Evolutionary conservation across 2,797 vertebrate genomes (phyloP).

Genomic region (Halcyon chelicuti): DNA sequence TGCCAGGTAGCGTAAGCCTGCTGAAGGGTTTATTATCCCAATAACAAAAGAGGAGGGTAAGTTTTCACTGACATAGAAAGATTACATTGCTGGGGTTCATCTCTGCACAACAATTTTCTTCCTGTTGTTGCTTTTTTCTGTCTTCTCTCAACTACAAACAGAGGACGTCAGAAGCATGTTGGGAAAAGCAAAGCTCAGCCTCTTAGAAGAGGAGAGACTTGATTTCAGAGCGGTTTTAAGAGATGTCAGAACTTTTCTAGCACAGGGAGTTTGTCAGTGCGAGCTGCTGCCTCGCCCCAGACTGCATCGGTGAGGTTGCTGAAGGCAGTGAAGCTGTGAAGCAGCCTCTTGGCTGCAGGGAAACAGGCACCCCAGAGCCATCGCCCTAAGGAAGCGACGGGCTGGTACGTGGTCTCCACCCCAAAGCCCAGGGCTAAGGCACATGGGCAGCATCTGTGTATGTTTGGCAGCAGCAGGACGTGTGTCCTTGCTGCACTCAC

Average conservation of each 20-base stretch:
- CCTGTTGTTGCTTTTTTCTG: background rate
- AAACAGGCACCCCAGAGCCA: background rate
- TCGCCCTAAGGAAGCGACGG: background rate
- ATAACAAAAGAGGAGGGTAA: conserved; percentile 28
- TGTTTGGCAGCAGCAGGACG: background rate
- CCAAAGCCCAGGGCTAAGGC: background rate
- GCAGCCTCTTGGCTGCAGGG: background rate
- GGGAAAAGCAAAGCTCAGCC: background rate
- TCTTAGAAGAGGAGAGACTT: background rate
- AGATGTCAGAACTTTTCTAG: background rate
- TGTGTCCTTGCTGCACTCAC: rapidly evolving
- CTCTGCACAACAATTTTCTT: background rate
- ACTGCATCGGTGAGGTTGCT: background rate
- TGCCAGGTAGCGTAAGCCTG: conserved; percentile 66
- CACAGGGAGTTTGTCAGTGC: background rate
- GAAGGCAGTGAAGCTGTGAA: background rate
- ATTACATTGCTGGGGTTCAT: conserved; percentile 21
- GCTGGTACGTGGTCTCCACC: background rate
- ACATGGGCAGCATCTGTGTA: rapidly evolving
- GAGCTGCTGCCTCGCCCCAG: rapidly evolving
- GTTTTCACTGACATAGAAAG: conserved; percentile 54
- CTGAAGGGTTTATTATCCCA: conserved; percentile 50
- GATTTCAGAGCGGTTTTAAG: background rate
- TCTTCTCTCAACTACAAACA: background rate
- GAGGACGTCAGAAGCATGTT: background rate